Evolutionary conservation across 2,797 vertebrate genomes (phyloP), one percentile per base, ranked within the genome.

Genomic region (Channallabes apus): DNA sequence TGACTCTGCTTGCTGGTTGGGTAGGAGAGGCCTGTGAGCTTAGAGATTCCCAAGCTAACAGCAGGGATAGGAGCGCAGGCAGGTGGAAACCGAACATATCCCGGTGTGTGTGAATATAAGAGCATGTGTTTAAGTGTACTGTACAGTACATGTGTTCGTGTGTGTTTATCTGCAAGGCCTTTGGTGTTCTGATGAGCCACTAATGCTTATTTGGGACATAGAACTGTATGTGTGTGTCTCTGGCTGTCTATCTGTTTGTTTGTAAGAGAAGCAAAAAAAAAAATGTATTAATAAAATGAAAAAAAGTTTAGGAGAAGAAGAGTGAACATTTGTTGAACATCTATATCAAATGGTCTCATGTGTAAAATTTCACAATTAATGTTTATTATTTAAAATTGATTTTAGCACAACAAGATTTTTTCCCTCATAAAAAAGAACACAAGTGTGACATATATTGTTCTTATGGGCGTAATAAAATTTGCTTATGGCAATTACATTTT

Each of bases 1-100:
- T n/a, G 72, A 73, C 84, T 83, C 88, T 61, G 76, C 71, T 75
- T 61, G 82, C 71, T 59, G 82, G 86, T 73, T 51, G 81, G 87
- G 88, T 65, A 90, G 88, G 84, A 88, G 85, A 88, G 32, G 78
- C 86, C 89, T 92, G 90, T 88, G 87, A 86, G 87, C 86, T 92
- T 89, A 89, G 87, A 91, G 84, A 91, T 92, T 91, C 91, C 89
- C 88, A 78, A 68, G 85, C 87, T 87, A 88, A 89, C 88, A 90
- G 88, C 89, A 85, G 83, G 59, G 54, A 86, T 68, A 84, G 86
- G 86, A 85, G 84, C 54, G 38, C 88, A 89, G 56, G 65, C 82
- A 87, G 86, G 82, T 82, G 69, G 88, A 89, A 85, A 83, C 83
- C 78, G 86, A 88, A 86, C 79, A 64, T 84, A 89, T 85, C 87